Conservation (phyloP, 1,140 invertebrate species). For the Pantala flavescens region DNA sequence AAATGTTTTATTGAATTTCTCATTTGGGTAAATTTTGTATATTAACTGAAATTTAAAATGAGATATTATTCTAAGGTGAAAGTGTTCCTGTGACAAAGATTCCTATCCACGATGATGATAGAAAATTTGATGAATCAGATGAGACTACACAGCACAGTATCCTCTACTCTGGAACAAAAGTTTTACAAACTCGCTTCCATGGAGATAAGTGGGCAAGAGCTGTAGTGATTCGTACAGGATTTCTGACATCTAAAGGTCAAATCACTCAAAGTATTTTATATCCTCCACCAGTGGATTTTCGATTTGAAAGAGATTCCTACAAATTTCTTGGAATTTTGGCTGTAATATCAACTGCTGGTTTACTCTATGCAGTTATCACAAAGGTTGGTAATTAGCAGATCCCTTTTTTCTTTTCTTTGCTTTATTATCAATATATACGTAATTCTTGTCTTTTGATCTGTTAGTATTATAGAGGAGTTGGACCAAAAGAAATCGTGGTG, state of each 20-base stretch:
- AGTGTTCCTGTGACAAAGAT: constrained; percentile 55
- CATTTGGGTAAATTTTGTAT: no score
- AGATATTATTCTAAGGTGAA: constrained; percentile 36
- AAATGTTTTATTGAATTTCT: no score
- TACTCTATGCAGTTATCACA: constrained; percentile 71
- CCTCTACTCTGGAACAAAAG: constrained; percentile 20
- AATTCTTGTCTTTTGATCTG: not conserved
- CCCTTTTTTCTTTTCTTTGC: not conserved
- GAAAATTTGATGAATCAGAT: constrained; percentile 1
- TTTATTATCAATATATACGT: not conserved
- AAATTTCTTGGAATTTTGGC: constrained; percentile 79
- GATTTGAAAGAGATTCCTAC: constrained; percentile 87
- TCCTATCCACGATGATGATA: constrained; percentile 34
- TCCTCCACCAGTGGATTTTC: constrained; percentile 88
- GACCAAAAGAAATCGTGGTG: constrained; percentile 51
- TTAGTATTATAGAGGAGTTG: constrained; percentile 35
- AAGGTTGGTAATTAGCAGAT: constrained; percentile 48
- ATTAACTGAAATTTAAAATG: no score
- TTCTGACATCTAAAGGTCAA: constrained; percentile 80
- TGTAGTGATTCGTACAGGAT: constrained; percentile 67
- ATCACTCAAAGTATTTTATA: constrained; percentile 89
- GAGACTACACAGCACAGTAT: constrained; percentile 57
- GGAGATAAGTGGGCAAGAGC: constrained; percentile 52
- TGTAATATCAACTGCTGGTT: constrained; percentile 61
- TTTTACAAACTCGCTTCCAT: constrained; percentile 61